Evolutionary conservation across 92 coral and sea anemone species (phyloP).

Genomic region (Pocillopora grandis): DNA sequence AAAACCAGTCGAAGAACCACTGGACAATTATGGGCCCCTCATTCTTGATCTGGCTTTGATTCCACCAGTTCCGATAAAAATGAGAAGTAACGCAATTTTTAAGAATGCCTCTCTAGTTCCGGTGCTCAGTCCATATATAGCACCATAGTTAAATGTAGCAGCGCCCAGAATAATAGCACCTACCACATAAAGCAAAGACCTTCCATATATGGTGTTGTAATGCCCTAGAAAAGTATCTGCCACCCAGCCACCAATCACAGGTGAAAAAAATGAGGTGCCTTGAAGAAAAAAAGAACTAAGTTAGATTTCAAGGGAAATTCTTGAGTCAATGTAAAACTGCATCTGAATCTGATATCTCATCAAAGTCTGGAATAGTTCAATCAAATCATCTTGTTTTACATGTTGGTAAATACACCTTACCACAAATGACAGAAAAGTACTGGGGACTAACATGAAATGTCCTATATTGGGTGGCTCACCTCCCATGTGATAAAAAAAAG

Average conservation of each 20-base stretch:
- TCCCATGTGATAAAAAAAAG: too few species aligned
- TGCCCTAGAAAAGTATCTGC: constrained; percentile 82
- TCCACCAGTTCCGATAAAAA: constrained; percentile 82
- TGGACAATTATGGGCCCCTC: constrained; percentile 45
- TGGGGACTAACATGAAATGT: too few species aligned
- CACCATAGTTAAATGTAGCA: constrained; percentile 52
- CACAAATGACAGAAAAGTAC: too few species aligned
- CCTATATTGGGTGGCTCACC: too few species aligned
- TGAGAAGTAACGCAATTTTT: constrained; percentile 51
- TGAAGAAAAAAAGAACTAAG: too few species aligned
- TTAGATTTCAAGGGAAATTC: neutral
- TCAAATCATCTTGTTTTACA: too few species aligned
- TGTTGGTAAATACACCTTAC: too few species aligned
- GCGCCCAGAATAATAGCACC: constrained; percentile 68
- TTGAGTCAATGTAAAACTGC: too few species aligned
- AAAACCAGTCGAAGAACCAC: constrained; percentile 79
- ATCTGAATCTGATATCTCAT: too few species aligned
- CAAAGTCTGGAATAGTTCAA: too few species aligned
- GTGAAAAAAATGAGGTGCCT: constrained; percentile 83
- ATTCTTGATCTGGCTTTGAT: constrained; percentile 65
- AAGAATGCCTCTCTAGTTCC: constrained; percentile 55
- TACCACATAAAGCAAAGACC: constrained; percentile 59
- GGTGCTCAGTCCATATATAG: constrained; percentile 15
- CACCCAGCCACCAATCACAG: constrained; percentile 84
- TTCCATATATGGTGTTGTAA: constrained; percentile 68